These are phyloP conservation scores for Camelus bactrianus DNA, from an alignment of 2,113 vertebrate genomes.

Conservation along the genomic window DNA sequence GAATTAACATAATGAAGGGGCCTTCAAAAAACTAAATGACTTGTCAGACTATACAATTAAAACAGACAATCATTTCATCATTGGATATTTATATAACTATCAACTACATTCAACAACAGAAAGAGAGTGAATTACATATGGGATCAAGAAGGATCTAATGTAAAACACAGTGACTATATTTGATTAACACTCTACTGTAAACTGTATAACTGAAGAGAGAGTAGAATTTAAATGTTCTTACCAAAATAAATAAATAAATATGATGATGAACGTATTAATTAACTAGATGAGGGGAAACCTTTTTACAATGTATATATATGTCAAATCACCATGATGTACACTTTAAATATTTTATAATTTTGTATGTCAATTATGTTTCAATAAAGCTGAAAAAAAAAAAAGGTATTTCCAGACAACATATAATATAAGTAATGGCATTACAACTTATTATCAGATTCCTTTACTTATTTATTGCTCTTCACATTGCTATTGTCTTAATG, in stretches of 20 bases:
- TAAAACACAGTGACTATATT: background rate
- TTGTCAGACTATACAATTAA: background rate
- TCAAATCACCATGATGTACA: background rate
- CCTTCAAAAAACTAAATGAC: background rate
- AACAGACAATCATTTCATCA: background rate
- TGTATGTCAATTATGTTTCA: background rate
- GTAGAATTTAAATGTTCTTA: background rate
- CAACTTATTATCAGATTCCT: background rate
- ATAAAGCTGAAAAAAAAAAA: background rate
- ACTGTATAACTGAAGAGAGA: background rate
- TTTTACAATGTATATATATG: background rate
- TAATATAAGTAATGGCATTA: background rate
- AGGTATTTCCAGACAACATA: background rate
- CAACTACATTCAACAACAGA: constrained; percentile 16
- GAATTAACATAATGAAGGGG: background rate
- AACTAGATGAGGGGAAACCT: background rate
- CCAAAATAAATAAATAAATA: background rate
- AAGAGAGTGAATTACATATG: background rate
- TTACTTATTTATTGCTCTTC: background rate
- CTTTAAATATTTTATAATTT: background rate
- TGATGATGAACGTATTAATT: background rate
- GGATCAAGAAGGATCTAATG: background rate
- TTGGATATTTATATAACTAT: background rate
- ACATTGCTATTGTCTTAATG: background rate
- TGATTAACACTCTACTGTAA: background rate